Evolutionary conservation across 2,797 vertebrate genomes (phyloP), one percentile per base, ranked within the genome.

Genomic region (Huso huso): DNA sequence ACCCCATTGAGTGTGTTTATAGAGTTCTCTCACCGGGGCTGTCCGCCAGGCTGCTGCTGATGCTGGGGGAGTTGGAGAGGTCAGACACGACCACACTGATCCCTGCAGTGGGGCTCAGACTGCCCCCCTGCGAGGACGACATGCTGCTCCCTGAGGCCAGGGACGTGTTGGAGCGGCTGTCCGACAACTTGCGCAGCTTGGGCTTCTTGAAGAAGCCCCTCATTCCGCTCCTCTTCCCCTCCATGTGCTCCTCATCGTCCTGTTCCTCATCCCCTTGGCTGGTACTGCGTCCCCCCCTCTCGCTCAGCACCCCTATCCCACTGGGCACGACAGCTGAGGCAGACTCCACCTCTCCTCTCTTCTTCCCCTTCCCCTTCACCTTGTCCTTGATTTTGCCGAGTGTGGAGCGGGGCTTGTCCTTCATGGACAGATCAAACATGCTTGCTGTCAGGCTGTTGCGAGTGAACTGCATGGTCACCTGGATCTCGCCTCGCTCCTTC

Each of bases 341-440:
- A 0, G 93, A 92, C 55, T 97, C 95, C 0, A 93, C 79, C 0
- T 87, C 89, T 0, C 85, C 85, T 9, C 87, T 90, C 79, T 90
- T 94, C 86, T 92, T 93, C 12, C 93, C 94, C 86, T 92, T 93
- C 12, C 93, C 94, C 37, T 82, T 93, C 76, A 99, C 86, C 72
- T 95, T 96, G 82, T 99, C 95, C 73, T 93, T 94, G 68, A 99
- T 87, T 79, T 92, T 95, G 62, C 89, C 86, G 8, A 99, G 95
- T 66, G 96, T 91, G 0, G 95, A 97, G 58, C 86, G 82, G 0
- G 89, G 79, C 76, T 97, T 98, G 78, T 98, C 96, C 80, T 96
- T 97, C 75, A 92, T 74, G 15, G 95, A 96, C 1, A 99, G 90
- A 87, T 99, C 95, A 0, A 97, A 98, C 97, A 99, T 98, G 86